Percentiles rank a stretch among this genome's conserved stretches.
phyloP scores from a whole-genome alignment of 2,113 vertebrate genomes.

The Ceuthmochares aereus region DNA sequence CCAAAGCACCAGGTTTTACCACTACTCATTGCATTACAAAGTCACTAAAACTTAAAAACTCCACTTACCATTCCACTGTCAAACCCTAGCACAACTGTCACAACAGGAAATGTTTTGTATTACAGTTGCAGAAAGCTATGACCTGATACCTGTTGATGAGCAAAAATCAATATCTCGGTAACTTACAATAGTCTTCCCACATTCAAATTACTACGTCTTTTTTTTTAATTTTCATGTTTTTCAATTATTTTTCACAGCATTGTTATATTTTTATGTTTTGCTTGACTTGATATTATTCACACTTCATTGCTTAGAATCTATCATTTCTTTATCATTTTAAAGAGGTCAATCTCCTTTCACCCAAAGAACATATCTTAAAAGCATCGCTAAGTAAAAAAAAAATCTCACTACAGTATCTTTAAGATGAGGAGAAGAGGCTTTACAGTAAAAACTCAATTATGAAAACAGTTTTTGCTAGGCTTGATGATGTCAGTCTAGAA shows the following conservation, averaged over 20 bases:
- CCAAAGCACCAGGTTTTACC: neutral
- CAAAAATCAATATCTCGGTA: neutral
- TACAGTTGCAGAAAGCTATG: neutral
- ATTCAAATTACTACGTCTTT: neutral
- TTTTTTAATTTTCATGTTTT: neutral
- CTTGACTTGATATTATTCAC: neutral
- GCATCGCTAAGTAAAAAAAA: neutral
- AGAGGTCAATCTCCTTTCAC: neutral
- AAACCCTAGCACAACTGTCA: neutral
- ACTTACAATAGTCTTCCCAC: neutral
- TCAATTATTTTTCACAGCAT: neutral
- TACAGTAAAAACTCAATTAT: neutral
- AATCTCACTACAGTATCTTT: neutral
- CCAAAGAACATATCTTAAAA: neutral
- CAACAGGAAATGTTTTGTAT: neutral
- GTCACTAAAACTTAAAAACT: neutral
- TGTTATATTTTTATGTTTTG: neutral
- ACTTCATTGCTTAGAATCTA: neutral
- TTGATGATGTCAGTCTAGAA: neutral
- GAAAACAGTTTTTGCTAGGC: neutral
- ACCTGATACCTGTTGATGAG: neutral
- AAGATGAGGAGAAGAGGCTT: neutral
- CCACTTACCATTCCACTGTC: rapidly evolving
- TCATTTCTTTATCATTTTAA: neutral
- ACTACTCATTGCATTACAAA: neutral